Conservation (phyloP, 1,140 invertebrate species). For the Brachystomella parvula region DNA sequence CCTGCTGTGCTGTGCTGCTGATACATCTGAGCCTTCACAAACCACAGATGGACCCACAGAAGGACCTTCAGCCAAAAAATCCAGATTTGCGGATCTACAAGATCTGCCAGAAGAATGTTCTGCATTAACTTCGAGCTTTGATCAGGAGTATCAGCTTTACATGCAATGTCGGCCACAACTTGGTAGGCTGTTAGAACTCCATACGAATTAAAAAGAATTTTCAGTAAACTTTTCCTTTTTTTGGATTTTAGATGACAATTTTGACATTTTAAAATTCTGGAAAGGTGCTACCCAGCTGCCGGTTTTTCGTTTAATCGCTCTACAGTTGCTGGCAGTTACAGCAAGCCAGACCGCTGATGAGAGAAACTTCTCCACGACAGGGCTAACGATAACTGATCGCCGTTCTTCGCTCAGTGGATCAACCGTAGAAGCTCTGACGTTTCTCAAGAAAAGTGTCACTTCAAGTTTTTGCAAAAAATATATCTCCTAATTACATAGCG, state of each 20-base stretch:
- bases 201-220: not conserved
- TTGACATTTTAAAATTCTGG: not conserved
- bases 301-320: not conserved
- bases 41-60: not conserved
- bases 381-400: not conserved
- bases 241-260: not conserved
- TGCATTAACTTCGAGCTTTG: not conserved
- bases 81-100: constrained; percentile 1
- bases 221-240: not conserved
- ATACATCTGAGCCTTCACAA: not conserved
- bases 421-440: not conserved
- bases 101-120: not conserved
- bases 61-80: not conserved
- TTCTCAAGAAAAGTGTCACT: not conserved
- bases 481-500: no score
- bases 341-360: not conserved
- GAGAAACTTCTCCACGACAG: not conserved
- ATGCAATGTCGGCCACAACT: not conserved
- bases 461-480: no score
- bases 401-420: not conserved
- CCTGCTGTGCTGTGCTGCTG: not conserved
- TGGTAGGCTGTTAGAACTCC: not conserved
- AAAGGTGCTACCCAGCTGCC: not conserved
- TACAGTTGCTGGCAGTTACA: not conserved
- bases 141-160: not conserved